Conservation (phyloP, 2,113 vertebrate species). For the Isichthys henryi region DNA sequence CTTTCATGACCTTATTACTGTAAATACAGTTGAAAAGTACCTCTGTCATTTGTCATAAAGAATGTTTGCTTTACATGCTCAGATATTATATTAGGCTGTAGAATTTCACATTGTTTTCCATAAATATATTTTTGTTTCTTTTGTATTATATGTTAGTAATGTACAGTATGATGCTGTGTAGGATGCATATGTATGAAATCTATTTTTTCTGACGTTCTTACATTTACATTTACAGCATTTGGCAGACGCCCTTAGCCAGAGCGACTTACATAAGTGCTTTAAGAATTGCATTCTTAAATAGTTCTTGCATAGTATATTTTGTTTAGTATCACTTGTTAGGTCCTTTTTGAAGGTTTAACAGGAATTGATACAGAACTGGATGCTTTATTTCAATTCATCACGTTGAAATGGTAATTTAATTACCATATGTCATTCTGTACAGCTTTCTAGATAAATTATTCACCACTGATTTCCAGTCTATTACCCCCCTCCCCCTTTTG, state of each 20-base stretch:
- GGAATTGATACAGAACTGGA: conserved; percentile 19
- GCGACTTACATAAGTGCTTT: no score
- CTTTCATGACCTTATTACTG: not conserved
- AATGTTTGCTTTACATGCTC: conserved; percentile 23
- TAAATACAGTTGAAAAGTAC: conserved; percentile 31
- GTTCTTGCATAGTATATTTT: conserved; percentile 26
- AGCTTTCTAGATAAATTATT: not conserved
- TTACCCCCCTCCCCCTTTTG: not conserved
- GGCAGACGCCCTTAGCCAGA: no score
- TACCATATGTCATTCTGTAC: not conserved
- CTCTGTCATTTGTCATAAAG: conserved; percentile 32
- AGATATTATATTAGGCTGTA: conserved; percentile 27
- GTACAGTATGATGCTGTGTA: conserved; percentile 25
- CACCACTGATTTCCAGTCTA: not conserved
- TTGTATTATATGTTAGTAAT: conserved; percentile 50
- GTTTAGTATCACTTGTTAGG: conserved; percentile 26
- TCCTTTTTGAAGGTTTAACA: conserved; percentile 18
- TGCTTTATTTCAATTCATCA: not conserved
- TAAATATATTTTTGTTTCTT: conserved; percentile 44
- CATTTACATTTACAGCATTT: no score
- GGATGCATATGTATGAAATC: not conserved
- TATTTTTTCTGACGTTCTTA: conserved; percentile 22
- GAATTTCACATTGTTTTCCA: conserved; percentile 31
- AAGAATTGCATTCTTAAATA: no score
- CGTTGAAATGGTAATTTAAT: not conserved